Percentiles rank a stretch among this genome's conserved stretches.
Conservation (phyloP, 2,797 vertebrate species). For the Enteromius thamalakanensis region DNA sequence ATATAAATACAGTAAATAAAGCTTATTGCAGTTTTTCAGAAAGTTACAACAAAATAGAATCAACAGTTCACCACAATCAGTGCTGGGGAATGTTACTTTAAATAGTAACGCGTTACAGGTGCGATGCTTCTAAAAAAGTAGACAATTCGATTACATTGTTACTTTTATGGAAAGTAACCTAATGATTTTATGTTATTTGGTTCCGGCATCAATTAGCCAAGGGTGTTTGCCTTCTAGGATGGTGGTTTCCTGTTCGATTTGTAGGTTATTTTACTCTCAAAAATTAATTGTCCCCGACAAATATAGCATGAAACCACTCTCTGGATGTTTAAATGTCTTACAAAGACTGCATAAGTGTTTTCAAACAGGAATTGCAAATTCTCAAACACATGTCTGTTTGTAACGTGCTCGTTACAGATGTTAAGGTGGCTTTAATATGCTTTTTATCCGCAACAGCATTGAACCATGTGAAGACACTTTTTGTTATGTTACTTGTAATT, state of each 20-base stretch:
- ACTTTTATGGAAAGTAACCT: background rate
- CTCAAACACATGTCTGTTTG: background rate
- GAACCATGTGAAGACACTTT: background rate
- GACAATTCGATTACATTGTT: background rate
- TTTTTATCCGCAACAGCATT: background rate
- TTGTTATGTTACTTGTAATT: background rate
- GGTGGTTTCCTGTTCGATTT: background rate
- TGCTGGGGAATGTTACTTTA: conserved; percentile 28
- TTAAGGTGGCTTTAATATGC: background rate
- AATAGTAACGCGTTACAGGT: background rate
- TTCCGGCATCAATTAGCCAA: background rate
- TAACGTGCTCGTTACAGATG: background rate
- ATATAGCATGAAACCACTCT: conserved; percentile 1
- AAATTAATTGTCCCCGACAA: background rate
- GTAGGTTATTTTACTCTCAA: background rate
- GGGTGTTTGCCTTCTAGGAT: background rate
- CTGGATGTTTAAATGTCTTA: background rate
- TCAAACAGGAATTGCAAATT: background rate
- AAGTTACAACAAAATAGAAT: conserved; percentile 21
- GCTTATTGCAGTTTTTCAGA: conserved; percentile 11
- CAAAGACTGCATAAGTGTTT: background rate
- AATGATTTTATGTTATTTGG: background rate
- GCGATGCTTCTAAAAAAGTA: background rate
- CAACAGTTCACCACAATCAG: conserved; percentile 39
- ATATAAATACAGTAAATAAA: conserved; percentile 3